A percentile compares a stretch with the other conserved stretches of the same genome.
Conservation (phyloP, 2,888 invertebrate genomes). For the Chymomyza procnemis region DNA sequence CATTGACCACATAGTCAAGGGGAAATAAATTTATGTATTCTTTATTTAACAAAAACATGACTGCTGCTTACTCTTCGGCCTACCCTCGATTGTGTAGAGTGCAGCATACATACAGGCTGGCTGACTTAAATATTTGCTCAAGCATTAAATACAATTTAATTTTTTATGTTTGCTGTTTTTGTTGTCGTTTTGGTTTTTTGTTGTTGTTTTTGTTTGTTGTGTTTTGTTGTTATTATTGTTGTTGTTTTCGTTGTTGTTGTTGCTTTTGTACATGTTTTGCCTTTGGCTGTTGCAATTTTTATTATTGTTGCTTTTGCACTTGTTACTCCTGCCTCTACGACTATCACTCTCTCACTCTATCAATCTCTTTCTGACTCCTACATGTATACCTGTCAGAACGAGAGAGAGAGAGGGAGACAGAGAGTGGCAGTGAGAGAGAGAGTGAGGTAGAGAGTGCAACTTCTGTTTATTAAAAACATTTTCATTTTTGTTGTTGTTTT, state of each 20-base stretch:
- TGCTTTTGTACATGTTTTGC: not conserved
- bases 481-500: constrained; percentile 10
- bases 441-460: too few relatives aligned
- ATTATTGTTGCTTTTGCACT: not conserved
- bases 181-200: not conserved
- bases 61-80: too few relatives aligned
- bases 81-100: not conserved
- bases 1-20: too few relatives aligned
- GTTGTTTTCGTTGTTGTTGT: not conserved
- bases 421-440: not conserved
- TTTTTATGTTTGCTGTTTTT: constrained; percentile 7
- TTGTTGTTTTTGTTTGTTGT: constrained; percentile 18
- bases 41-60: too few relatives aligned
- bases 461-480: constrained; percentile 15
- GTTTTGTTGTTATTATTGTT: constrained; percentile 12
- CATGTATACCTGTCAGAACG: too few relatives aligned
- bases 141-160: constrained; percentile 45
- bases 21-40: too few relatives aligned
- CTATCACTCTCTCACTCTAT: too few relatives aligned
- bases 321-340: not conserved
- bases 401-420: not conserved
- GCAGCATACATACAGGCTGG: constrained; percentile 16
- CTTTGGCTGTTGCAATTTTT: not conserved
- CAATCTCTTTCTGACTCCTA: not conserved
- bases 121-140: constrained; percentile 34